These are phyloP conservation scores for Lethenteron reissneri DNA, from an alignment of 2,113 vertebrate genomes.

Conservation along the genomic window DNA sequence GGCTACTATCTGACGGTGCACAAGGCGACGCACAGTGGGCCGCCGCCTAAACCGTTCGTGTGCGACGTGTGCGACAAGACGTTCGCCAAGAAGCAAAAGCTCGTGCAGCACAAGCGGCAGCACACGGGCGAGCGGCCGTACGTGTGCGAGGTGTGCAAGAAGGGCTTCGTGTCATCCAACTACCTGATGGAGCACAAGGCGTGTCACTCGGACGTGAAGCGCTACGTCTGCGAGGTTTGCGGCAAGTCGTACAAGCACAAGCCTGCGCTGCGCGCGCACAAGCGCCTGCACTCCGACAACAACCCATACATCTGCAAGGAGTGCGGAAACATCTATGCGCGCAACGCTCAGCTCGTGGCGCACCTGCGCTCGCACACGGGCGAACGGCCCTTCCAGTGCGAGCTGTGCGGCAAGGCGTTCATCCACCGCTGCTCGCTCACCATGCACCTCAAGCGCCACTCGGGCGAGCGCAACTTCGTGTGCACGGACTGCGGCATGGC, in stretches of 20 bases:
- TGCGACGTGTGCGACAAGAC: slow-evolving; percentile 2
- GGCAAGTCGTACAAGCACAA: not conserved
- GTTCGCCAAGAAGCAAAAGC: slow-evolving; percentile 4
- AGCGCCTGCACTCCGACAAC: slow-evolving; percentile 1
- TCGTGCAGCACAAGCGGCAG: slow-evolving; percentile 1
- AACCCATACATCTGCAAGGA: slow-evolving; percentile 5
- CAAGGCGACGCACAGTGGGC: not conserved
- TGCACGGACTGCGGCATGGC: slow-evolving; percentile 11
- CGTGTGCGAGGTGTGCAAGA: not conserved
- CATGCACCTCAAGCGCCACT: slow-evolving; percentile 6
- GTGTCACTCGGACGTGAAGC: slow-evolving; percentile 3
- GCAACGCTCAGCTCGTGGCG: slow-evolving; percentile 8
- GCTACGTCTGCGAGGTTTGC: not conserved
- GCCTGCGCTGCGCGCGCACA: not conserved
- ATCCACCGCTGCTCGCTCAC: slow-evolving; percentile 6
- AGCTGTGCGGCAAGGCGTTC: slow-evolving; percentile 2
- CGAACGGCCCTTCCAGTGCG: not conserved
- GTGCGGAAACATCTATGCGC: slow-evolving; percentile 1
- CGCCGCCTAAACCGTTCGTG: not conserved
- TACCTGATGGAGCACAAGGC: slow-evolving; percentile 1
- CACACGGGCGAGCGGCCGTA: slow-evolving; percentile 5
- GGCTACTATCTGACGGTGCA: slow-evolving; percentile 1
- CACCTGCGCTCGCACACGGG: slow-evolving; percentile 3
- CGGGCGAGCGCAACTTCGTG: slow-evolving; percentile 11
- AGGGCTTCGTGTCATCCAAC: not conserved